These are phyloP conservation scores for Anagyrus pseudococci DNA, from an alignment of 2,888 invertebrate genomes.

Conservation along the genomic window DNA sequence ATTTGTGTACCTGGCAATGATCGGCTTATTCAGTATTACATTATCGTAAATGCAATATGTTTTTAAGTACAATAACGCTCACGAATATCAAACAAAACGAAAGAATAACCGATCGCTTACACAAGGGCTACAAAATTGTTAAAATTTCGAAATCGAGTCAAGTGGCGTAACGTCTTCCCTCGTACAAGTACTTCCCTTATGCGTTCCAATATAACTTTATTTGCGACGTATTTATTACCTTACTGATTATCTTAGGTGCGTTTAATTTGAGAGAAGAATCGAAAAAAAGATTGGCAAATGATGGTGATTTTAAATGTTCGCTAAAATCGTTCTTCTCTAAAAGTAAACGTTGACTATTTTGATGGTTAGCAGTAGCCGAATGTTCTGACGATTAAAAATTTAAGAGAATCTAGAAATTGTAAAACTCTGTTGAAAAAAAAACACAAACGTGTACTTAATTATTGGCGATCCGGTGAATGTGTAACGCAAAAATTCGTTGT, in stretches of 20 bases:
- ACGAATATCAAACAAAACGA: conserved; percentile 1
- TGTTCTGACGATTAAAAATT: too few species aligned
- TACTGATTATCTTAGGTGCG: background rate
- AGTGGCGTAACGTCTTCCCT: conserved; percentile 30
- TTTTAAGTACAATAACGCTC: background rate
- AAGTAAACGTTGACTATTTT: background rate
- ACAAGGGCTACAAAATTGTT: too few species aligned
- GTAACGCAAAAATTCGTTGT: too few species aligned
- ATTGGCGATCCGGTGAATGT: too few species aligned
- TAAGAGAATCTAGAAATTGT: too few species aligned
- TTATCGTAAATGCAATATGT: background rate
- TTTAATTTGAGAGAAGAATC: too few species aligned
- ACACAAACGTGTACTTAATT: too few species aligned
- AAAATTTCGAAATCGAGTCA: background rate
- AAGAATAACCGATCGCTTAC: background rate
- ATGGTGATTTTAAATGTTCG: background rate
- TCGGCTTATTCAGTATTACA: background rate
- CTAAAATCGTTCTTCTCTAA: background rate
- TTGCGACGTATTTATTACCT: conserved; percentile 22
- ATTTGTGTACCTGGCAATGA: too few species aligned
- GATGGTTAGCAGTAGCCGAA: background rate
- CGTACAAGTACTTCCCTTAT: conserved; percentile 16
- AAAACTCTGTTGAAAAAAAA: too few species aligned
- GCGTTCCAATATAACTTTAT: conserved; percentile 6
- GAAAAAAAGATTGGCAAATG: too few species aligned